Conservation (phyloP, 2,797 vertebrate genomes). For the Neomorphus geoffroyi region DNA sequence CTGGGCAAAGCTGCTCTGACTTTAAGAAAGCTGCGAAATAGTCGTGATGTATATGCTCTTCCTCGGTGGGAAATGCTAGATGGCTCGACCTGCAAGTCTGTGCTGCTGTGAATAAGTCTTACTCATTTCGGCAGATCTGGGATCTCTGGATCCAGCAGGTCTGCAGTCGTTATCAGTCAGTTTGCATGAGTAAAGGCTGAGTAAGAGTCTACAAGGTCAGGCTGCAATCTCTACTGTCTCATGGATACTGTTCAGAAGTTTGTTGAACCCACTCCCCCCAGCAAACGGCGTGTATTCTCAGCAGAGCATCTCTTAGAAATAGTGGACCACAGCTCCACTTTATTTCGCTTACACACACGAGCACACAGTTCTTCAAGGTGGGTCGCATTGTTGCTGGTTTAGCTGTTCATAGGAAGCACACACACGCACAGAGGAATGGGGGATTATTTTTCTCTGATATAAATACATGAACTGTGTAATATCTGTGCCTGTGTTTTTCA, state of each 20-base stretch:
- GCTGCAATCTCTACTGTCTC: not conserved
- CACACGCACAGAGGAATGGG: not conserved
- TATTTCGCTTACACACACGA: not conserved
- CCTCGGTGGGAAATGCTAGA: not conserved
- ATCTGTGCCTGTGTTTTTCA: not conserved
- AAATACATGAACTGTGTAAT: not conserved
- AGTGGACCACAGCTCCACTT: not conserved
- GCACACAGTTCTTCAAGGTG: not conserved
- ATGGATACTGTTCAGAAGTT: not conserved
- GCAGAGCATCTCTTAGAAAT: not conserved
- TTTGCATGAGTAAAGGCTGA: conserved; percentile 44
- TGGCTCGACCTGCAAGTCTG: not conserved
- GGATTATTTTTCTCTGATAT: not conserved
- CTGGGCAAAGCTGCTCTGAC: not conserved
- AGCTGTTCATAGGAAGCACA: not conserved
- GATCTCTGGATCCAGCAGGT: not conserved
- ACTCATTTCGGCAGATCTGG: not conserved
- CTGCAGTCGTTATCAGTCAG: not conserved
- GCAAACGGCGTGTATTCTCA: not conserved
- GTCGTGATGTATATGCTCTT: not conserved
- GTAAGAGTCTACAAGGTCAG: conserved; percentile 14
- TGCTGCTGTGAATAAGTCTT: conserved; percentile 24
- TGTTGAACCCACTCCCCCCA: not conserved
- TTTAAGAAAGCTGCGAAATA: not conserved
- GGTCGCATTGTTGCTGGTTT: not conserved